These are phyloP conservation scores for Montipora capitata DNA, from an alignment of 92 coral and sea anemone genomes.

Conservation along the genomic window DNA sequence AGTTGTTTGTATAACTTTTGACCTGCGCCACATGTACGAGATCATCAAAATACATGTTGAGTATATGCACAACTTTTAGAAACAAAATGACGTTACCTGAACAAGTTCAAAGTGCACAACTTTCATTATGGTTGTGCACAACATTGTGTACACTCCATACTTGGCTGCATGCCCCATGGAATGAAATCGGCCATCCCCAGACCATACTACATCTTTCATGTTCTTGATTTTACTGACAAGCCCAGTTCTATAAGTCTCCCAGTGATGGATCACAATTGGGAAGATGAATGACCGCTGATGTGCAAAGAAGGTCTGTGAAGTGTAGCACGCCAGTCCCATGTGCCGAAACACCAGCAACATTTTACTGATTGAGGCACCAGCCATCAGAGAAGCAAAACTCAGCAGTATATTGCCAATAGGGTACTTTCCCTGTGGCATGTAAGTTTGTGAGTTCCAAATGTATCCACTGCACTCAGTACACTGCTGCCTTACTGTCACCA, in stretches of 20 bases:
- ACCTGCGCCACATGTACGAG: too few species aligned
- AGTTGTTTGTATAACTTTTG: too few species aligned
- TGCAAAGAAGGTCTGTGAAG: background rate
- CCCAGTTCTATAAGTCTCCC: conserved; percentile 7
- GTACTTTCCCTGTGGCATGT: conserved; percentile 10
- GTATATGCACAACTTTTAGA: too few species aligned
- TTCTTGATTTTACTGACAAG: background rate
- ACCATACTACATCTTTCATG: too few species aligned
- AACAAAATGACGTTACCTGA: background rate
- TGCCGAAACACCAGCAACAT: conserved; percentile 29
- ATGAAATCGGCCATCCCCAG: background rate
- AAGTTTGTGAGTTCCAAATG: conserved; percentile 38
- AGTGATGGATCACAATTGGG: conserved; percentile 24
- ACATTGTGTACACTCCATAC: background rate
- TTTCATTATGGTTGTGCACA: background rate
- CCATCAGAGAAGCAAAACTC: conserved; percentile 40
- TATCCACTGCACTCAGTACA: conserved; percentile 20
- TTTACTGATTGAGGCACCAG: conserved; percentile 29
- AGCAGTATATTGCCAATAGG: conserved; percentile 39
- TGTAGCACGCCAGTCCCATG: conserved; percentile 19
- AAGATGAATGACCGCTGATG: conserved; percentile 41
- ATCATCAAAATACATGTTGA: too few species aligned
- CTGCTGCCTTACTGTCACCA: conserved; percentile 40
- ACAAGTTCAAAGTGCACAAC: background rate
- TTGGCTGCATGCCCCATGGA: background rate